Evolutionary conservation across 2,888 invertebrate genomes (phyloP).

Genomic region (Salticus scenicus): DNA sequence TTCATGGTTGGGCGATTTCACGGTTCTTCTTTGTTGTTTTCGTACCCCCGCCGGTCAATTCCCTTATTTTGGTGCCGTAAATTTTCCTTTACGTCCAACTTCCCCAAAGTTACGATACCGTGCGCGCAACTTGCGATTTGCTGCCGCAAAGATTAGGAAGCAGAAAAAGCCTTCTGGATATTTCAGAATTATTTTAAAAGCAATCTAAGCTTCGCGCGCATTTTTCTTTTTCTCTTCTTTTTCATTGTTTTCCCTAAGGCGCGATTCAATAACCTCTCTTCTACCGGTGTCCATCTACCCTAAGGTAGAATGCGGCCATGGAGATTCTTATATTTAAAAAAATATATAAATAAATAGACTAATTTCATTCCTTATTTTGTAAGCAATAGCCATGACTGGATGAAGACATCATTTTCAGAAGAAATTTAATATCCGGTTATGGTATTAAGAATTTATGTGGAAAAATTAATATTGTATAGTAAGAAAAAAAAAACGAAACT

Average conservation of each 20-base stretch:
- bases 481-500: too few species aligned
- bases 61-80: slow-evolving; percentile 56
- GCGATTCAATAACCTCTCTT: slow-evolving; percentile 28
- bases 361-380: too few species aligned
- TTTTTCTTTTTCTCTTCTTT: not conserved
- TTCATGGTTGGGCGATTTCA: slow-evolving; percentile 55
- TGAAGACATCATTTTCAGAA: too few species aligned
- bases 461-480: too few species aligned
- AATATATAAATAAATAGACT: too few species aligned
- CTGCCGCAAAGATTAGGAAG: slow-evolving; percentile 18
- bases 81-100: slow-evolving; percentile 47
- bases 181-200: slow-evolving; percentile 1
- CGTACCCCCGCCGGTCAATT: slow-evolving; percentile 53
- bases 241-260: not conserved
- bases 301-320: not conserved
- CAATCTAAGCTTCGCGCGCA: not conserved
- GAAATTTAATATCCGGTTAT: too few species aligned
- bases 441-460: too few species aligned
- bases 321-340: not conserved
- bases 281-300: slow-evolving; percentile 14
- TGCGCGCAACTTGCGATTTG: slow-evolving; percentile 39
- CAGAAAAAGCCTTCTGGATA: slow-evolving; percentile 21
- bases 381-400: too few species aligned
- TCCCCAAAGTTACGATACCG: slow-evolving; percentile 47
- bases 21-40: slow-evolving; percentile 35